Percentiles rank a stretch among this genome's conserved stretches.
These are phyloP conservation scores for Actinia tenebrosa DNA, from an alignment of 64 coral and sea anemone genomes.

Conservation along the genomic window DNA sequence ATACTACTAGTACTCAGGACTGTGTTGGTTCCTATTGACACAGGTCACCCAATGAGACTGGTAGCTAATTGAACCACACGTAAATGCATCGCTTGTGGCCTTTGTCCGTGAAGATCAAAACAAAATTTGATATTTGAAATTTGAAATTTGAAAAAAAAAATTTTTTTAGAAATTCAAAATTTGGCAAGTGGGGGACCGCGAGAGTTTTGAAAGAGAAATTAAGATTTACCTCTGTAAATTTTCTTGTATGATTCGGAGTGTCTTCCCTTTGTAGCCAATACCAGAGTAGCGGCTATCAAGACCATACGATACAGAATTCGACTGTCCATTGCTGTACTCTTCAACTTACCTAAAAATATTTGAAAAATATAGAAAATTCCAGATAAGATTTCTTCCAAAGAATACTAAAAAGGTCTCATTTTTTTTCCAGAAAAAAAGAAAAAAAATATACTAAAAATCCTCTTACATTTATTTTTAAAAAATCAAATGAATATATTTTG, in stretches of 20 bases:
- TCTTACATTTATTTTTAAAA: no score
- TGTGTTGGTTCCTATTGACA: not conserved
- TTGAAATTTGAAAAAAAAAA: not conserved
- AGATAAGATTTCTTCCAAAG: not conserved
- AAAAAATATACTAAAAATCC: no score
- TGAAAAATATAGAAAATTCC: not conserved
- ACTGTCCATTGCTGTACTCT: not conserved
- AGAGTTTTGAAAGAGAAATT: not conserved
- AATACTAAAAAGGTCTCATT: no score
- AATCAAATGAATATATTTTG: no score
- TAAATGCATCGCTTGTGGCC: not conserved
- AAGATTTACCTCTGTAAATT: not conserved
- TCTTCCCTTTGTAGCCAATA: not conserved
- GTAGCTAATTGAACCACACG: not conserved
- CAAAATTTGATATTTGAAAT: not conserved
- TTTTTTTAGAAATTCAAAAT: not conserved
- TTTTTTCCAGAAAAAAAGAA: no score
- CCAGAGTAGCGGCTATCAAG: slow-evolving; percentile 7
- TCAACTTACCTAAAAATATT: not conserved
- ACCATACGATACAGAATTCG: not conserved
- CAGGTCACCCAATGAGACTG: not conserved
- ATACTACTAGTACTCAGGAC: not conserved
- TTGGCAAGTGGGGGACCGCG: not conserved
- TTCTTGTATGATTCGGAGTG: slow-evolving; percentile 7
- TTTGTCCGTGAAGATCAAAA: not conserved